Percentiles rank a stretch among this genome's conserved stretches.
These are phyloP conservation scores for Takifugu rubripes DNA, from an alignment of 2,797 vertebrate species.

Conservation along the genomic window DNA sequence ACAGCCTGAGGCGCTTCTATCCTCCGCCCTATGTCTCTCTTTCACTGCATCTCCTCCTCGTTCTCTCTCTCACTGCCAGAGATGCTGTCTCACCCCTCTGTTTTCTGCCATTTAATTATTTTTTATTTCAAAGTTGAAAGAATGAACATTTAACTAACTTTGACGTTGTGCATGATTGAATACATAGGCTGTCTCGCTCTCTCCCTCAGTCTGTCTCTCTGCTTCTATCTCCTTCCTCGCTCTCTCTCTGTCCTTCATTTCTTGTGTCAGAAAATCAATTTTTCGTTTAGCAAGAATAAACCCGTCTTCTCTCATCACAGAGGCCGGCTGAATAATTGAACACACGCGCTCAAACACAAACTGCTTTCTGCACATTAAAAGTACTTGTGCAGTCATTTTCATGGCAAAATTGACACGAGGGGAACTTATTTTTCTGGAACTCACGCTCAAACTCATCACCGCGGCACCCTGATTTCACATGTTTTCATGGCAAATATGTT, in stretches of 20 bases:
- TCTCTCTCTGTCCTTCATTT: constrained; percentile 57
- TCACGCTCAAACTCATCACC: not conserved
- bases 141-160: constrained; percentile 49
- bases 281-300: constrained; percentile 73
- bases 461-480: not conserved
- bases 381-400: constrained; percentile 2
- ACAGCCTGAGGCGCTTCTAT: constrained; percentile 68
- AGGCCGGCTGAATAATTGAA: constrained; percentile 70
- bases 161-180: constrained; percentile 51
- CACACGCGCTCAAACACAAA: constrained; percentile 15
- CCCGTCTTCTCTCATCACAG: constrained; percentile 45
- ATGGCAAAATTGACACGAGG: not conserved
- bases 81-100: constrained; percentile 20
- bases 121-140: constrained; percentile 29
- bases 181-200: constrained; percentile 2
- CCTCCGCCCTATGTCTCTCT: constrained; percentile 25
- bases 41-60: constrained; percentile 17
- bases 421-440: not conserved
- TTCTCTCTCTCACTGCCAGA: constrained; percentile 15
- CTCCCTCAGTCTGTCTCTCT: not conserved
- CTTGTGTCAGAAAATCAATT: constrained; percentile 93
- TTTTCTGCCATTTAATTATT: constrained; percentile 21
- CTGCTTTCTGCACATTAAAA: constrained; percentile 4
- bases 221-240: not conserved
- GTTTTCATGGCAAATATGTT: not conserved